phyloP scores from a whole-genome alignment of 2,888 invertebrate species.

The Amblyjoppa fuscipennis region DNA sequence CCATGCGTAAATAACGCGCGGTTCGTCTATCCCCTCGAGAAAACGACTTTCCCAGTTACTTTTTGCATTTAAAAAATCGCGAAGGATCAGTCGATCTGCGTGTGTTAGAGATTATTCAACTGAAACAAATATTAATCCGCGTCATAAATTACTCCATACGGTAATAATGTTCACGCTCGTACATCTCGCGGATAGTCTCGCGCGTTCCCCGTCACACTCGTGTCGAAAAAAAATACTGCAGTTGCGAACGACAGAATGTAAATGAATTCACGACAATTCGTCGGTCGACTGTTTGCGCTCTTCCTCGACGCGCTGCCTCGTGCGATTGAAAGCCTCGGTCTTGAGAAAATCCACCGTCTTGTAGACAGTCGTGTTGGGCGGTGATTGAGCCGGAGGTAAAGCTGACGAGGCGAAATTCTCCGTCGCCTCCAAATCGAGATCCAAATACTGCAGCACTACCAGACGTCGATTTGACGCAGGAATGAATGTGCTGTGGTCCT shows the following conservation, averaged over 20 bases:
- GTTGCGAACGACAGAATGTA: constrained; percentile 14
- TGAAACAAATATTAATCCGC: constrained; percentile 10
- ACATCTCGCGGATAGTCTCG: not conserved
- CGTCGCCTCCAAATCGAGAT: constrained; percentile 91
- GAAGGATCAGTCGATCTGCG: not conserved
- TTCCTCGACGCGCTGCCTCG: constrained; percentile 92
- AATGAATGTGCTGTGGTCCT: constrained; percentile 81
- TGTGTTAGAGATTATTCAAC: not conserved
- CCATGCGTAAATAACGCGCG: constrained; percentile 43
- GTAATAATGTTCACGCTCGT: not conserved
- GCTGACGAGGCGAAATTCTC: constrained; percentile 82
- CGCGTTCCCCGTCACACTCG: not conserved
- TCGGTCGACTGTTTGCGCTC: constrained; percentile 86
- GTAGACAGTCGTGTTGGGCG: constrained; percentile 89
- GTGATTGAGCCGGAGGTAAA: constrained; percentile 83
- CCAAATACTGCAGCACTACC: constrained; percentile 92
- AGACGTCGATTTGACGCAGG: constrained; percentile 82
- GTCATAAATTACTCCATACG: not conserved
- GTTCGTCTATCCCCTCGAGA: constrained; percentile 3
- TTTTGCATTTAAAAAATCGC: constrained; percentile 17
- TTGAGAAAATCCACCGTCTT: constrained; percentile 97
- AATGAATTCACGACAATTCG: constrained; percentile 77
- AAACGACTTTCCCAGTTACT: constrained; percentile 11
- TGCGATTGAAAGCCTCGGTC: constrained; percentile 96
- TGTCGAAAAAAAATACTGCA: constrained; percentile 49